Base-by-base conservation (phyloP, 2,797 vertebrate genomes). In the Tympanoctomys barrerae region DNA sequence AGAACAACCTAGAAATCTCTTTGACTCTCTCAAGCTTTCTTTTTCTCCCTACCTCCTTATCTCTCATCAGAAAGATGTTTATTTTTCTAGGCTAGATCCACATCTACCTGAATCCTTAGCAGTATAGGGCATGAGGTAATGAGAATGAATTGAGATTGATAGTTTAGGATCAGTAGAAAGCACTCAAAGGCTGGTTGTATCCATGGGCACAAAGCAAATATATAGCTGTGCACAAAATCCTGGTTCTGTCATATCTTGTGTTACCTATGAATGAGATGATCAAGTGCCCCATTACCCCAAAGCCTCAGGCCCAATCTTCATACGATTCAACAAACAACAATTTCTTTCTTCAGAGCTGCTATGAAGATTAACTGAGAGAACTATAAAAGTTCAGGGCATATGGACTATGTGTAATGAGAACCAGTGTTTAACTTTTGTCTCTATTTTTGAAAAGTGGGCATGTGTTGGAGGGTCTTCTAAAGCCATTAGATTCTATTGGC, bases 61-160 rank as follows among this genome's bases (percentile, higher is more conserved):
- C 22, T 26, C 12, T 46, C 73, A 77, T 49, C 73, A 77, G 91
- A 39, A 87, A 85, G 81, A 54, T 91, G 84, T 66, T 96, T 91
- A 84, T 68, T 96, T 97, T 97, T 97, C 94, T 96, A 96, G 96
- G 95, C 59, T 94, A 97, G 85, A 95, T 87, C 85, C 12, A 26
- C 90, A 89, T 86, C 87, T 96, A 89, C 79, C 94, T 96, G 81
- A 91, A 96, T 97, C 84, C 46, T 87, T 14, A n/a, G 88, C 78
- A 96, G 97, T 97, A 96, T 73, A 96, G 90, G 87, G 75, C 93
- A 89, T 79, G 87, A 93, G 87, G 94, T 46, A 75, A 96, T 28
- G 68, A 94, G 75, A 78, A 94, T 46, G 81, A 75, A 93, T 85
- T 0, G 8, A 78, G 82, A 92, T 75, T 79, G 28, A 31, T 7